phyloP scores from a whole-genome alignment of 2,888 invertebrate species.

The Caenorhabditis japonica region DNA sequence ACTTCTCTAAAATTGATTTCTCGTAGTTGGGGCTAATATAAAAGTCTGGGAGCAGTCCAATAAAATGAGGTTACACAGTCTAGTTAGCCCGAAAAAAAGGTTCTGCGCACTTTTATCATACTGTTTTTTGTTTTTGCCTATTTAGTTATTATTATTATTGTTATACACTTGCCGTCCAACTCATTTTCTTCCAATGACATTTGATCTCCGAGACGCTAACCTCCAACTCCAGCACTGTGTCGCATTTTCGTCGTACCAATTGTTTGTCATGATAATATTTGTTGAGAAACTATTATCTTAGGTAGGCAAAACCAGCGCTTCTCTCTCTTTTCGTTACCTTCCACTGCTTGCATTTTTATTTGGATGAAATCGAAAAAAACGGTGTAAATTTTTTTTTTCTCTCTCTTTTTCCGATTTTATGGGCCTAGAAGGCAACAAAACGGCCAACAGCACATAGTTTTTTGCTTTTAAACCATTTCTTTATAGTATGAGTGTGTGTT shows the following conservation, averaged over 20 bases:
- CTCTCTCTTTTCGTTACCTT: conserved; percentile 11
- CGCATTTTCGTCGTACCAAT: conserved; percentile 54
- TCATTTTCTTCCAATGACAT: conserved; percentile 51
- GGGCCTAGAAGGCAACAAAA: conserved; percentile 35
- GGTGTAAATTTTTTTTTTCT: neutral
- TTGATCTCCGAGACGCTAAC: too few species aligned
- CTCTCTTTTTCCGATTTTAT: conserved; percentile 38
- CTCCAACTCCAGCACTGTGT: conserved; percentile 49
- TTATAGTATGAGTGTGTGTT: neutral
- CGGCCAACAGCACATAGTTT: conserved; percentile 20
- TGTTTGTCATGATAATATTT: conserved; percentile 61
- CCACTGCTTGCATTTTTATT: neutral
- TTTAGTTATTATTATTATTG: conserved; percentile 19
- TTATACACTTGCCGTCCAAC: conserved; percentile 18
- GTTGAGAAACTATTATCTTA: conserved; percentile 61
- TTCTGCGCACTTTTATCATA: too few species aligned
- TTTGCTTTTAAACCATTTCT: conserved; percentile 6
- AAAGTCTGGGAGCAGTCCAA: too few species aligned
- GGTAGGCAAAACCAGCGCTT: conserved; percentile 39
- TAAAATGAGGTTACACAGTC: too few species aligned
- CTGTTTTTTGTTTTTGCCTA: too few species aligned
- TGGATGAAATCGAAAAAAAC: too few species aligned
- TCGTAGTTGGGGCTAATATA: too few species aligned
- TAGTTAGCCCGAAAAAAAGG: too few species aligned
- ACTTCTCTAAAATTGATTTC: too few species aligned